Evolutionary conservation across 2,113 vertebrate species (phyloP).

Genomic region (Dendrocopos noguchii): DNA sequence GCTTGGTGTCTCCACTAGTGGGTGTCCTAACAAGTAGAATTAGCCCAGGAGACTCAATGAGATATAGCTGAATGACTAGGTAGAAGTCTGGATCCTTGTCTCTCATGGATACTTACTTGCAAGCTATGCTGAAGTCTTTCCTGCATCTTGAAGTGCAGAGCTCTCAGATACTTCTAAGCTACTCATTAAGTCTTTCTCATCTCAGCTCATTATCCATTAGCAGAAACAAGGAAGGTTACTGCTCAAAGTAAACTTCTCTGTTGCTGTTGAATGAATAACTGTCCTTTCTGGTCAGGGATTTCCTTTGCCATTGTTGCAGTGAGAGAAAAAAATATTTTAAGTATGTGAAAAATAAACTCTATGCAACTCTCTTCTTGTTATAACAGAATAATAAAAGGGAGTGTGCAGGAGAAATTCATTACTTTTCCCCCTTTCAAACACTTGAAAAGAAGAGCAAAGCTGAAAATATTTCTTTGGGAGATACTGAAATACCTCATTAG

Average conservation of each 20-base stretch:
- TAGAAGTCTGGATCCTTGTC: neutral
- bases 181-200: neutral
- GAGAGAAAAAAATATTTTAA: neutral
- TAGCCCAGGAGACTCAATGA: neutral
- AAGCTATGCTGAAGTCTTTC: neutral
- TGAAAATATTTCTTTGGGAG: conserved; percentile 56
- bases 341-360: neutral
- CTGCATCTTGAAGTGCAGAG: neutral
- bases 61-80: neutral
- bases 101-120: neutral
- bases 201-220: neutral
- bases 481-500: conserved; percentile 64
- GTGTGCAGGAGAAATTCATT: conserved; percentile 25
- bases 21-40: neutral
- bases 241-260: neutral
- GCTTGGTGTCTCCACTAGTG: neutral
- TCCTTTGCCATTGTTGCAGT: conserved; percentile 32
- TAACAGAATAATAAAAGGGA: neutral
- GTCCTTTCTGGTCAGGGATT: neutral
- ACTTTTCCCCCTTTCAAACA: conserved; percentile 38
- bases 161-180: neutral
- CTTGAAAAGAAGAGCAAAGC: conserved; percentile 39
- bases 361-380: neutral
- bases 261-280: neutral
- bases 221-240: neutral